These are phyloP conservation scores for Chelonoidis abingdonii DNA, from an alignment of 2,113 vertebrate genomes.

Conservation along the genomic window DNA sequence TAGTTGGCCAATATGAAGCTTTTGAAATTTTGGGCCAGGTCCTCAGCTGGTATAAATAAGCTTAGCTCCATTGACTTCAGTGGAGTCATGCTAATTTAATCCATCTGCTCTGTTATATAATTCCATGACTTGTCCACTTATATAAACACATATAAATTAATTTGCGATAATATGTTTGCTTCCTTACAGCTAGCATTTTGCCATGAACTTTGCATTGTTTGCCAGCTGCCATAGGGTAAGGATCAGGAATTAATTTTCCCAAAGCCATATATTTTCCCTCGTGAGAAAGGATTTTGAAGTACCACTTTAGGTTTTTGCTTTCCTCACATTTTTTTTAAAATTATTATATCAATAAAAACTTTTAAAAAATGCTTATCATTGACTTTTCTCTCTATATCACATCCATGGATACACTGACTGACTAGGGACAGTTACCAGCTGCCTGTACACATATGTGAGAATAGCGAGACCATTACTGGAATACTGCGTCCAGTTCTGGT, in stretches of 20 bases:
- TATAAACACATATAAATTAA: background rate
- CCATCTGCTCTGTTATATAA: background rate
- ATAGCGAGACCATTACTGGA: background rate
- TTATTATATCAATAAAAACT: background rate
- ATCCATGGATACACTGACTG: background rate
- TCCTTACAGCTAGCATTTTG: background rate
- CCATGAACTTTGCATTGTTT: background rate
- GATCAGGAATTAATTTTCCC: background rate
- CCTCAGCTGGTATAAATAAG: background rate
- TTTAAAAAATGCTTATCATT: background rate
- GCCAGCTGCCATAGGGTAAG: background rate
- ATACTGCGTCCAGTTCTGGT: background rate
- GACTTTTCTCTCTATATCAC: background rate
- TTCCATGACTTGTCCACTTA: background rate
- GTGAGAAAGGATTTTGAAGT: background rate
- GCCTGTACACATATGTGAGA: background rate
- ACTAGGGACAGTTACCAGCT: background rate
- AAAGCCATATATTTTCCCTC: background rate
- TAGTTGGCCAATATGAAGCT: background rate
- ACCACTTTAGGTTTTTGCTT: background rate
- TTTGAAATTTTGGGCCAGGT: background rate
- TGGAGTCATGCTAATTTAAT: background rate
- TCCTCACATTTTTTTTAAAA: background rate
- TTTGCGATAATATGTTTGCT: background rate
- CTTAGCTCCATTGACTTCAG: background rate